Conservation (phyloP, 2,113 vertebrate genomes). For the Aspidoscelis tigris region DNA sequence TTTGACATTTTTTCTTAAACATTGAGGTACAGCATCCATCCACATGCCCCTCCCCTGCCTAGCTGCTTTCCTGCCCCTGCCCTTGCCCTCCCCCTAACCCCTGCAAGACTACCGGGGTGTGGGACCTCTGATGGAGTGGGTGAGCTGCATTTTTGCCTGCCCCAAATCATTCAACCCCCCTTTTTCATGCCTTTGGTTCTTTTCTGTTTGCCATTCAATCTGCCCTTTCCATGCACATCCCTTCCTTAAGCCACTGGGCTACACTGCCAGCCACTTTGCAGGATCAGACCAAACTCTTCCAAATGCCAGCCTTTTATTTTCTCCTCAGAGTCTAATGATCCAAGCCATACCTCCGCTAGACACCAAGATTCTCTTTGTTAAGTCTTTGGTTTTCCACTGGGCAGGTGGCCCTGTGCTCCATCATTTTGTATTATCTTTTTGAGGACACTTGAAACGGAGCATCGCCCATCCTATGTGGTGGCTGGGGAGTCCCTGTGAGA, state of each 20-base stretch:
- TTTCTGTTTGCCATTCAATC: neutral
- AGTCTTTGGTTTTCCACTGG: neutral
- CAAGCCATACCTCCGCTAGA: neutral
- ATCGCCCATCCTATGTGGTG: too few relatives aligned
- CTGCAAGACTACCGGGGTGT: conserved; percentile 2
- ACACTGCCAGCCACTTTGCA: neutral
- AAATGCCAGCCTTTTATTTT: too few relatives aligned
- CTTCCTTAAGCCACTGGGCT: neutral
- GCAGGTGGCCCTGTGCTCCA: neutral
- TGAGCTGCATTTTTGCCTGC: too few relatives aligned
- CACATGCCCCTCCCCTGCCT: conserved; percentile 15
- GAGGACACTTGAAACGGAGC: too few relatives aligned
- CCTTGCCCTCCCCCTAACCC: conserved; percentile 7
- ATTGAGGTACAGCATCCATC: conserved; percentile 39
- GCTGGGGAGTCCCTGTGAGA: too few relatives aligned
- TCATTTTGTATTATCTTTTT: too few relatives aligned
- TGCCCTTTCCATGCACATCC: too few relatives aligned
- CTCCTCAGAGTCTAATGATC: neutral
- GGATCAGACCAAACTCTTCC: neutral
- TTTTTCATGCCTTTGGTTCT: too few relatives aligned
- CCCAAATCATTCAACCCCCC: neutral
- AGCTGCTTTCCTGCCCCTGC: neutral
- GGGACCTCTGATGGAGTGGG: conserved; percentile 16
- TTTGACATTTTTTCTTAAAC: conserved; percentile 3
- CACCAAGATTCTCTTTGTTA: neutral